A percentile compares a stretch with the other conserved stretches of the same genome.
Conservation (phyloP, 2,888 invertebrate genomes). For the Mactromeris polynyma region DNA sequence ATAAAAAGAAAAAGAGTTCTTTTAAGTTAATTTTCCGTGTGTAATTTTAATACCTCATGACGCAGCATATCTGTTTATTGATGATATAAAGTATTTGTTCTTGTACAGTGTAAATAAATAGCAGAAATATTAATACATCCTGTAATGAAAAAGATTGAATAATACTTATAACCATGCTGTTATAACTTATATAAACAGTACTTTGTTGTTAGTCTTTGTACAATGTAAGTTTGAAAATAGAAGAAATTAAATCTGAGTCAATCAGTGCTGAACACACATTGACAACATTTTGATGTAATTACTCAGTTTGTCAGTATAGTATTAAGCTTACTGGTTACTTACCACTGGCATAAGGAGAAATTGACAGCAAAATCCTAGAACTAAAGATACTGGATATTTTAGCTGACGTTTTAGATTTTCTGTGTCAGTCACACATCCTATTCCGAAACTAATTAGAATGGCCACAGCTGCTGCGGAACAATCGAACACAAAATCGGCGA, state of each 20-base stretch:
- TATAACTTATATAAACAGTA: no score
- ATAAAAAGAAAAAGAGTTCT: neutral
- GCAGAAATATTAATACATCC: no score
- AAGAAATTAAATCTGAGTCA: neutral
- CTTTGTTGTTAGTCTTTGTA: no score
- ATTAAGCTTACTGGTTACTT: conserved; percentile 64
- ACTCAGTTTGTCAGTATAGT: neutral
- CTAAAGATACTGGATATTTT: conserved; percentile 83
- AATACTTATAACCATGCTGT: no score
- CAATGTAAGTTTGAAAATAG: no score
- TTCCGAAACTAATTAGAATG: conserved; percentile 85
- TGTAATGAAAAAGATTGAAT: no score
- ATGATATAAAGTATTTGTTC: no score
- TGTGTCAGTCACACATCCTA: conserved; percentile 85
- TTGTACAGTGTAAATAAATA: no score
- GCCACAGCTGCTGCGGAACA: conserved; percentile 84
- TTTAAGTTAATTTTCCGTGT: no score
- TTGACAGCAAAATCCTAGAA: conserved; percentile 85
- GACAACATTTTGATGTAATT: neutral
- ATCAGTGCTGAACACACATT: neutral
- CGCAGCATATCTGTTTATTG: no score
- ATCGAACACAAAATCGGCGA: conserved; percentile 85
- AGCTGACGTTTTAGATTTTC: conserved; percentile 83
- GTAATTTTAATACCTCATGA: no score
- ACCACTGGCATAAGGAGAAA: conserved; percentile 86